phyloP scores from a whole-genome alignment of 1,140 invertebrate species.

The Thaumetopoea pityocampa region DNA sequence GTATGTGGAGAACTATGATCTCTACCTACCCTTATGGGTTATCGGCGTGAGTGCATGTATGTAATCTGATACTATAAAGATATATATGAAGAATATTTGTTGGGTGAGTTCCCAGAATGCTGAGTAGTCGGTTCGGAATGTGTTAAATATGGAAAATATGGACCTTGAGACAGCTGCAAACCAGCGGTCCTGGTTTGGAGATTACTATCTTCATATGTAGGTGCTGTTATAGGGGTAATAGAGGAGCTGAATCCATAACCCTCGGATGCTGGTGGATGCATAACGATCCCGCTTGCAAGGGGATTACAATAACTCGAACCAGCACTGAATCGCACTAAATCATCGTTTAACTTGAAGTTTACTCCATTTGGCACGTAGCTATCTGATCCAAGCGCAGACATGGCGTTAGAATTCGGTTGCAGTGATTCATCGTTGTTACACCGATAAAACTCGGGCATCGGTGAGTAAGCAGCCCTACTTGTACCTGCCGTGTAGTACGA shows the following conservation, averaged over 20 bases:
- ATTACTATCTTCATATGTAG: slow-evolving; percentile 51
- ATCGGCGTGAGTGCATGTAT: no score
- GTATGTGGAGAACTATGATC: no score
- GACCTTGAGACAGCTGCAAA: slow-evolving; percentile 43
- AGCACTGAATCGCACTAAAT: slow-evolving; percentile 42
- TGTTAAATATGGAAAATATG: slow-evolving; percentile 52
- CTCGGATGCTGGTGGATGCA: slow-evolving; percentile 42
- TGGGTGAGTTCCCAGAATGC: slow-evolving; percentile 24
- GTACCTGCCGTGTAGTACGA: slow-evolving; percentile 47
- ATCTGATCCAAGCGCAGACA: slow-evolving; percentile 44
- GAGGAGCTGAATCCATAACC: slow-evolving; percentile 40
- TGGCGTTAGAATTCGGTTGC: slow-evolving; percentile 47
- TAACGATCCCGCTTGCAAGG: slow-evolving; percentile 36
- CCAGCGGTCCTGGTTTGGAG: slow-evolving; percentile 33
- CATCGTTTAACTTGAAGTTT: slow-evolving; percentile 56
- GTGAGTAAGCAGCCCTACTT: slow-evolving; percentile 53
- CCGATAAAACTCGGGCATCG: slow-evolving; percentile 62
- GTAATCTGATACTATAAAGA: slow-evolving; percentile 43
- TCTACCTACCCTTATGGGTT: no score
- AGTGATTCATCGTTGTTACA: slow-evolving; percentile 63
- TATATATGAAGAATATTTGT: slow-evolving; percentile 55
- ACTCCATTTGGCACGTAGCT: slow-evolving; percentile 62
- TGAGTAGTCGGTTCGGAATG: slow-evolving; percentile 41
- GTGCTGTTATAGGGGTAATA: slow-evolving; percentile 34
- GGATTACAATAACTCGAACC: slow-evolving; percentile 51